Evolutionary conservation across 2,888 invertebrate genomes (phyloP), one percentile per base, ranked within the genome.

Genomic region (Clunio marinus): DNA sequence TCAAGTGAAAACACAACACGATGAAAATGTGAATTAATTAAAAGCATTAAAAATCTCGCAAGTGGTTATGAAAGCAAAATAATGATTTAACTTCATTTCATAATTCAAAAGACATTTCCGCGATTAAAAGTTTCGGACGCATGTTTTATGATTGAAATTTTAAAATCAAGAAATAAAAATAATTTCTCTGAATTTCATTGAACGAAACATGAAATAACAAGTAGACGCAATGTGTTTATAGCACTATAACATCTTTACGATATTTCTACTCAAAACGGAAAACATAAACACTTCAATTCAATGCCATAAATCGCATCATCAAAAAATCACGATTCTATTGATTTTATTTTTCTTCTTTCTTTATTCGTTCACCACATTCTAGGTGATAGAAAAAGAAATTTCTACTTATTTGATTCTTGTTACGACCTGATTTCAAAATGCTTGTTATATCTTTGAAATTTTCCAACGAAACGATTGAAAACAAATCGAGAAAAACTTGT

Each of bases 401-500:
- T 51, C n/a, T n/a, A n/a, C n/a, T n/a, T 51, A 22, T 20, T 20
- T 51, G 8, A 17, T 51, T 51, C 51, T 41, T 51, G 15, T 17
- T 10, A 17, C 51, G 51, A 51, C 51, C 51, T 51, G 51, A 51
- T 51, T 51, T 51, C 20, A 17, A 17, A 10, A n/a, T 41, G 41
- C 41, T 10, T 41, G 41, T 41, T 41, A 15, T 41, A n/a, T 3
- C 22, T 51, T 17, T 51, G 8, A 15, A 17, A 51, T 51, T 17
- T 51, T 51, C 51, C 51, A 51, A 51, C 17, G 10, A 32, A 51
- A 20, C 20, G 15, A 51, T 17, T 17, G 51, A 51, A 22, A 51
- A 17, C 51, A 20, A 51, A 51, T 22, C 17, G 20, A 51, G 51
- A 51, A 51, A 51, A 51, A 51, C 51, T 51, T 51, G 51, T 51